Conservation (phyloP, 2,888 invertebrate species). For the Camponotus fellah region DNA sequence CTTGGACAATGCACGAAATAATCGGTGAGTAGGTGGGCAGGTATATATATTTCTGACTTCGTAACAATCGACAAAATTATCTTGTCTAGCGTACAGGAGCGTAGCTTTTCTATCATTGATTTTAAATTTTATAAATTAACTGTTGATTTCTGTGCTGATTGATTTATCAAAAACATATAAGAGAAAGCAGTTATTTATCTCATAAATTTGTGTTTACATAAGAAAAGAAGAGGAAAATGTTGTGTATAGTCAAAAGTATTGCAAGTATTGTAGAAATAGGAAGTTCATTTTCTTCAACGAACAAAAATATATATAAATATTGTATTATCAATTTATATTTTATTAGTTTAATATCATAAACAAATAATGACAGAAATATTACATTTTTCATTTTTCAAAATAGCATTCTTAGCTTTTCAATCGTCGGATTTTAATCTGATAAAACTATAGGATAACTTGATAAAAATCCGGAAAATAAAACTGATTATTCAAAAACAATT, state of each 20-base stretch:
- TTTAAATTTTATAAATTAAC: neutral
- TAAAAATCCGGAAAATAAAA: no score
- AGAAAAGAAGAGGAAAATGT: neutral
- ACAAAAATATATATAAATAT: no score
- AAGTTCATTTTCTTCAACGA: no score
- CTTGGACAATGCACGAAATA: slow-evolving; percentile 80
- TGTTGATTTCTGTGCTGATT: neutral
- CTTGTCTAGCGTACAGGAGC: neutral
- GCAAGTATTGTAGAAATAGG: no score
- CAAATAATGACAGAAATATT: no score
- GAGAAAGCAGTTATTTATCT: neutral
- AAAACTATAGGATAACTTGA: no score
- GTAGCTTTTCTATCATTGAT: neutral
- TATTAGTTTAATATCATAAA: no score
- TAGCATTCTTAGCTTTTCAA: no score
- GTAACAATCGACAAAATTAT: neutral
- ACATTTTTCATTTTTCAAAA: no score
- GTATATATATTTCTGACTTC: neutral
- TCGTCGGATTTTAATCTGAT: no score
- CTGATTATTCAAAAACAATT: no score
- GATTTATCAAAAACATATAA: neutral
- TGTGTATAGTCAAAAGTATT: neutral
- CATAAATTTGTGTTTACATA: neutral
- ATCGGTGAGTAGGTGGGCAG: slow-evolving; percentile 4
- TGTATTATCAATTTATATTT: no score